Evolutionary conservation across 1,140 invertebrate species (phyloP), one percentile per base, ranked within the genome.

Genomic region (Cecropterus lyciades): DNA sequence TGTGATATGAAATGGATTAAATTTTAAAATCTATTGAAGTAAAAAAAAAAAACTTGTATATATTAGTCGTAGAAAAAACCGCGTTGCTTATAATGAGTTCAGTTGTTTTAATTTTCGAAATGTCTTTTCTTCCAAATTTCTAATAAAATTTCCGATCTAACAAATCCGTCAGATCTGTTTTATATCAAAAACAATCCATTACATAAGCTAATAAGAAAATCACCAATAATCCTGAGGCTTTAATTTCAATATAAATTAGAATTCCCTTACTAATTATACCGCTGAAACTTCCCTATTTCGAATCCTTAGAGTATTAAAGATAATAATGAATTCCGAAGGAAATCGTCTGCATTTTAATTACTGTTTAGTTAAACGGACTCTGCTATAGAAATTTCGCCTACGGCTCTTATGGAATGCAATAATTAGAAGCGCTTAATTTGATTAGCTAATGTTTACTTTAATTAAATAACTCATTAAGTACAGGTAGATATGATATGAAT

Each of bases 191-290:
- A 37, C 30, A 15, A 53, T 16, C 51, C 1, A 24, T 37, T 15
- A 16, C 51, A 37, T 14, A 15, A 53, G 30, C 27, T n/a, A 37
- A 37, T 53, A 37, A 53, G 17, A 16, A 8, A 24, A 27, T 37
- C 11, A 4, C 3, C 51, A 10, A 53, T 53, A 10, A 30, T 24
- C 30, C 14, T 24, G 15, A 17, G 16, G 43, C 43, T 53, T 53
- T 53, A 37, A 53, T 53, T 53, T 37, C 30, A 53, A 37, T 53
- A 53, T 37, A 53, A 53, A 53, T 53, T 53, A 53, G 51, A 53
- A 53, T 53, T 20, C 51, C 27, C 51, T 24, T 27, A 52, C 49
- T 37, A 53, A 53, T 53, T 53, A 53, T 37, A 11, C 30, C 14
- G 51, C 30, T 13, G n/a, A n/a, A 37, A 53, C 7, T 13, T 37